Base-by-base conservation (phyloP, 2,888 invertebrate species). In the Nymphalis urticae region DNA sequence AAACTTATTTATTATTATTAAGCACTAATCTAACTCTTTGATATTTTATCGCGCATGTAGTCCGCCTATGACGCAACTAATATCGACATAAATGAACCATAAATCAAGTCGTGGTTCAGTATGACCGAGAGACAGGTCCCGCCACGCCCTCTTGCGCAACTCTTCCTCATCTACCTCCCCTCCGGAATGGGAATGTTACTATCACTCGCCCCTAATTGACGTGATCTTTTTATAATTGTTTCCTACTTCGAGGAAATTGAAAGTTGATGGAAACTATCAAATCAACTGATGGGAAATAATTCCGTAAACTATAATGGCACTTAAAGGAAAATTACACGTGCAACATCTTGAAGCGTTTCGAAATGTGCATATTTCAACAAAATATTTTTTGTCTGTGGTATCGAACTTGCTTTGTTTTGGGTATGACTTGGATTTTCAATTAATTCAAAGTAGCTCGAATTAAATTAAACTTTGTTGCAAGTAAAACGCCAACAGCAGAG, bases 81-180 rank as follows among this genome's bases (percentile, higher is more conserved):
- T 69, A 66, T 67, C 56, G 62, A 67, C 65, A 48, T 67, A 64
- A 62, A 65, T 42, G 54, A 42, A 62, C 50, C 16, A 66, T 71
- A 68, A 63, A 65, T 65, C 50, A 67, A 19, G 47, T 61, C 62
- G 24, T 48, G 32, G 47, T 48, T 16, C 54, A 42, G 17, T 10
- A n/a, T n/a, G 54, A 62, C 48, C 61, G 27, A 50, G 47, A 50
- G 70, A 67, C 64, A 62, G 62, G 64, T 61, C 56, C 17, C 59
- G 60, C 69, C 69, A 60, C 69, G 63, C 69, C 66, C 66, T 48
- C 50, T 72, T 67, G 64, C 62, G 69, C 36, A 69, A 72, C 56
- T 36, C 64, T 69, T 70, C 67, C 70, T 70, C 48, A 24, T 54
- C 42, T 27, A 51, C 56, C 19, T 27, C 16, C 48, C 58, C 50